Conservation (phyloP, 2,113 vertebrate species). For the Notothenia rossii region DNA sequence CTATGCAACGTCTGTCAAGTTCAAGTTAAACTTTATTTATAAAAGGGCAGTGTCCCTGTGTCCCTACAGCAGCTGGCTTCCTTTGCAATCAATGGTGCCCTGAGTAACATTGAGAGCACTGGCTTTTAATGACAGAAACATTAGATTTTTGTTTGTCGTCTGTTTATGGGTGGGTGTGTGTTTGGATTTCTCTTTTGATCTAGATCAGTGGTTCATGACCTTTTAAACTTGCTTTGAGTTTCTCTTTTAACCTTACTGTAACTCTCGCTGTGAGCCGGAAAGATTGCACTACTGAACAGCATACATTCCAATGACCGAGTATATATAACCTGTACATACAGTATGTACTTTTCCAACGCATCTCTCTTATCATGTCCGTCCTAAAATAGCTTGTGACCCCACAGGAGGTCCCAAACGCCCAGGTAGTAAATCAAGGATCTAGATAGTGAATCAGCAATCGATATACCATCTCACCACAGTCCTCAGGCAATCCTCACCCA, state of each 20-base stretch:
- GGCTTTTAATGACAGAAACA: slow-evolving; percentile 21
- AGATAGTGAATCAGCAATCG: slow-evolving; percentile 78
- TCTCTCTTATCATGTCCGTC: slow-evolving; percentile 32
- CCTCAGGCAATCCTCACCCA: slow-evolving; percentile 74
- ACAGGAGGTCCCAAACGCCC: slow-evolving; percentile 60
- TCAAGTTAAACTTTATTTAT: slow-evolving; percentile 71
- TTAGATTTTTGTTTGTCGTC: slow-evolving; percentile 21
- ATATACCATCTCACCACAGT: slow-evolving; percentile 73
- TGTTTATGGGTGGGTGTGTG: not conserved
- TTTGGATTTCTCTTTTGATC: slow-evolving; percentile 25
- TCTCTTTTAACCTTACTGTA: not conserved
- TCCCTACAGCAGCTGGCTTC: slow-evolving; percentile 56
- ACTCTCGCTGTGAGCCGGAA: not conserved
- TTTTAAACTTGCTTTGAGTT: slow-evolving; percentile 14
- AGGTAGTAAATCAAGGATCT: slow-evolving; percentile 67
- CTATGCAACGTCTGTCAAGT: slow-evolving; percentile 70
- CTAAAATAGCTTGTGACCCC: slow-evolving; percentile 65
- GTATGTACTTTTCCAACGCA: not conserved
- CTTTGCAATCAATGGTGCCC: slow-evolving; percentile 28
- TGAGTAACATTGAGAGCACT: not conserved
- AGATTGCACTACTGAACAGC: not conserved
- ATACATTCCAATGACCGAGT: not conserved
- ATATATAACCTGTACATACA: not conserved
- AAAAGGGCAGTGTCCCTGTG: slow-evolving; percentile 52
- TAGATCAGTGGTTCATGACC: slow-evolving; percentile 26